Base-by-base conservation (phyloP, 1,140 invertebrate species). In the Arctopsyche grandis region DNA sequence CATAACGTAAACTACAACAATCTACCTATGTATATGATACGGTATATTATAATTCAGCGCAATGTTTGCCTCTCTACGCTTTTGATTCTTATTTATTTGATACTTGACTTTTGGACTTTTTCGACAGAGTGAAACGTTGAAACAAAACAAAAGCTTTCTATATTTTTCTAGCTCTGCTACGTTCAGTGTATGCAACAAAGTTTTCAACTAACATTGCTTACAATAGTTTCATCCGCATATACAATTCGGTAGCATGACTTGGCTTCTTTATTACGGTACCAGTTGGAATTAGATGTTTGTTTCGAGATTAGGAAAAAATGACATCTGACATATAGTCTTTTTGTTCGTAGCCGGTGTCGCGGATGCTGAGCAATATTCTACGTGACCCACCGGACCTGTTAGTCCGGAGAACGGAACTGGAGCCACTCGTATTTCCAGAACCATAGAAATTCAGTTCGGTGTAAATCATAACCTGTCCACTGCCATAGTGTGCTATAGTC, bases 261-360 rank as follows among this genome's bases (percentile, higher is more conserved):
- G 48, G 48, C 48, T 19, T 1, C 12, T 52, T 14, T 19, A 52
- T 52, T 14, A 10, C 10, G 3, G 48, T 19, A 52, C 48, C 56
- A 9, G 21, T 1, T 21, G 56, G 16, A 69, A 69, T 29, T 69
- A 69, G 24, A 38, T 69, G 66, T 69, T 29, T 43, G 66, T 69
- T 69, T 69, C 66, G 29, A 69, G 66, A 69, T 69, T 69, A 24
- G 29, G 24, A 73, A 38, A 73, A 73, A 73, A 22, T 52, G 52
- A 44, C 71, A 48, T 74, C 22, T 74, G 71, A 74, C 71, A 74
- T 74, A 29, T 26, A n/a, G 22, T 24, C 71, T 74, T 74, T 74
- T 74, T 74, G 71, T 74, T 46, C 21, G 0, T 48, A n/a, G 43
- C 21, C 69, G 10, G 21, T 70, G 24, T n/a, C 43, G 63, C 43